Evolutionary conservation across 1,140 invertebrate genomes (phyloP).

Genomic region (Hypsibius dujardini): DNA sequence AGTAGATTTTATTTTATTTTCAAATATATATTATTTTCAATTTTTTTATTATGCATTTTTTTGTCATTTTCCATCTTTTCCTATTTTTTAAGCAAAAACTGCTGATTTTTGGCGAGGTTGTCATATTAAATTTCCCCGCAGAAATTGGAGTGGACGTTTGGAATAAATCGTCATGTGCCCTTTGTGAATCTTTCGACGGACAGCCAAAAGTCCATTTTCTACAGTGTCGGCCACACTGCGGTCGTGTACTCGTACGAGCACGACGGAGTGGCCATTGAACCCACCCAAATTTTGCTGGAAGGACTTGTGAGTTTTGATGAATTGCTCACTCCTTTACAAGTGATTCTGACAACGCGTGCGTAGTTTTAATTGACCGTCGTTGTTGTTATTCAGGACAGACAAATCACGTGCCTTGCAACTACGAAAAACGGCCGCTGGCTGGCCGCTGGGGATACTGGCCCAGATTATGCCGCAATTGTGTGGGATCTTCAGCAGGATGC

Average conservation of each 20-base stretch:
- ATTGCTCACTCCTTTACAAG: background rate
- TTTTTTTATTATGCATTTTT: background rate
- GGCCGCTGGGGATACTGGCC: no score
- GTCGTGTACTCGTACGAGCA: background rate
- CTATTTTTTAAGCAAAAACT: no score
- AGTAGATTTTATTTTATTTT: background rate
- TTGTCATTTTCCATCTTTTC: background rate
- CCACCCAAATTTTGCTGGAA: background rate
- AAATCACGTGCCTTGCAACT: background rate
- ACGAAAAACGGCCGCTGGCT: no score
- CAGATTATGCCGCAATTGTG: background rate
- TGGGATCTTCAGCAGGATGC: background rate
- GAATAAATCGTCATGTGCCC: background rate
- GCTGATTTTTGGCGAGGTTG: no score
- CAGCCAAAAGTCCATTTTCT: background rate
- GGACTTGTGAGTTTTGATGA: background rate
- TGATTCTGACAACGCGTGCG: background rate
- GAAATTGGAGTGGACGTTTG: slow-evolving; percentile 5
- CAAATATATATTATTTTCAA: background rate
- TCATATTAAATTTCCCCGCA: background rate
- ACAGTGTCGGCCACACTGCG: background rate
- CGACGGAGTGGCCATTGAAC: background rate
- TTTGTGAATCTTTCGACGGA: background rate
- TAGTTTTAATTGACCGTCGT: background rate
- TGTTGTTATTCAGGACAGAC: slow-evolving; percentile 1